Evolutionary conservation across 2,797 vertebrate genomes (phyloP).

Genomic region (Synaphobranchus kaupii): DNA sequence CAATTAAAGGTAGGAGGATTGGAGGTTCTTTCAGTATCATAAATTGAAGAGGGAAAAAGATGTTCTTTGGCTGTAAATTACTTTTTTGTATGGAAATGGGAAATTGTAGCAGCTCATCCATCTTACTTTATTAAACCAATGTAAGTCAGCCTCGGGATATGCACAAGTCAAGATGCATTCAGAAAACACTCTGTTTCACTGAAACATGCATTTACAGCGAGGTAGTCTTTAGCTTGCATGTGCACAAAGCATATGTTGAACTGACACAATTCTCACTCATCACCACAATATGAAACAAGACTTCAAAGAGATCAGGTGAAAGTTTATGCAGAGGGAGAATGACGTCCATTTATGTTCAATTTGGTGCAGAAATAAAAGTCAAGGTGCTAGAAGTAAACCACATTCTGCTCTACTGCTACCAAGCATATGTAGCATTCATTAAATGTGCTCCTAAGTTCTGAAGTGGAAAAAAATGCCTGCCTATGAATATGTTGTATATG

Average conservation of each 20-base stretch:
- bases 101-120: slow-evolving; percentile 72
- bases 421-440: background rate
- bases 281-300: slow-evolving; percentile 46
- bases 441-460: background rate
- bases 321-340: slow-evolving; percentile 36
- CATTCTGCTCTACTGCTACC: background rate
- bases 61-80: slow-evolving; percentile 21
- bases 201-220: slow-evolving; percentile 78
- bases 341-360: slow-evolving; percentile 35
- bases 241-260: slow-evolving; percentile 75
- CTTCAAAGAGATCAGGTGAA: slow-evolving; percentile 39
- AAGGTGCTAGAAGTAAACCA: slow-evolving; percentile 2
- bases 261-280: slow-evolving; percentile 80
- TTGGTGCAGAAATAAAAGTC: background rate
- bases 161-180: slow-evolving; percentile 81
- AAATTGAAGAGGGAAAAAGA: slow-evolving; percentile 16
- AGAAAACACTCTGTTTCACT: slow-evolving; percentile 76
- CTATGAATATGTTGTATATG: background rate
- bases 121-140: slow-evolving; percentile 70
- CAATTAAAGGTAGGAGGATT: slow-evolving; percentile 17
- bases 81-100: slow-evolving; percentile 49
- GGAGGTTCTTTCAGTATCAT: slow-evolving; percentile 11
- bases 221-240: slow-evolving; percentile 77
- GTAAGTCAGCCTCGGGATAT: slow-evolving; percentile 72
- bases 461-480: background rate